phyloP scores from a whole-genome alignment of 2,888 invertebrate species.

The Nephrotoma appendiculata region DNA sequence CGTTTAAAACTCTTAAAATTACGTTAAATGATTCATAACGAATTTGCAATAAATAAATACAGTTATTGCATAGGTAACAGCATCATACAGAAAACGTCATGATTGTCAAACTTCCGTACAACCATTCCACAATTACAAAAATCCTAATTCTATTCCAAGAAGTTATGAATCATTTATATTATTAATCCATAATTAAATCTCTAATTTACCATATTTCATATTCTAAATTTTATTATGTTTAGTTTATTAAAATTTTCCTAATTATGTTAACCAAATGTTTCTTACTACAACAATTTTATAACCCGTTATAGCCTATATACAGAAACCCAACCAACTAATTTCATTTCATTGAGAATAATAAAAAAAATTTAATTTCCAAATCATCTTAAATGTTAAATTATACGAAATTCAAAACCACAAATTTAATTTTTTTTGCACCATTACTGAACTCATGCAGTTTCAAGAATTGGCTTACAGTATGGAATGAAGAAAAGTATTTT shows the following conservation, averaged over 20 bases:
- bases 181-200: neutral
- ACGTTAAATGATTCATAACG: neutral
- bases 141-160: neutral
- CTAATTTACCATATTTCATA: neutral
- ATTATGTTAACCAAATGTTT: neutral
- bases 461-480: neutral
- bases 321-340: neutral
- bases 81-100: neutral
- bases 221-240: neutral
- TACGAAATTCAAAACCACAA: neutral
- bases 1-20: neutral
- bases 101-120: neutral
- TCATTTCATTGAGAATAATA: neutral
- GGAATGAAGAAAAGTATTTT: neutral
- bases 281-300: neutral
- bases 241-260: neutral
- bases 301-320: neutral
- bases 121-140: neutral
- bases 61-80: too few relatives aligned
- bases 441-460: neutral
- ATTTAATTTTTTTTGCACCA: neutral
- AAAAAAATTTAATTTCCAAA: neutral
- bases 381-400: neutral
- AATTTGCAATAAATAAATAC: neutral
- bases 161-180: neutral